Conservation (phyloP, 2,888 invertebrate genomes). For the Eupeodes luniger region DNA sequence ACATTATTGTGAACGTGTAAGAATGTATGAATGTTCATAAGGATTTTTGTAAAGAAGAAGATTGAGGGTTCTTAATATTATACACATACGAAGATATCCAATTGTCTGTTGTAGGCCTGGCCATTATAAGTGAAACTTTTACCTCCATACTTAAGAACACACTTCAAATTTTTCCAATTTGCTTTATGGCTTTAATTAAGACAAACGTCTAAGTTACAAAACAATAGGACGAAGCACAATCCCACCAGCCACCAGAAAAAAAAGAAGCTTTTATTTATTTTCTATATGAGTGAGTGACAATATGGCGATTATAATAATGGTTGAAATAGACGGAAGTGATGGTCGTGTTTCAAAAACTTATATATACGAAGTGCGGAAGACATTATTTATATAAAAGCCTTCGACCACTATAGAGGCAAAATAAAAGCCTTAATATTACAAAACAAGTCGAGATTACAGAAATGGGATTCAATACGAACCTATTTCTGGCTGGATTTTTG, state of each 20-base stretch:
- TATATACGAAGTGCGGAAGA: not conserved
- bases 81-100: not conserved
- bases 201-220: slow-evolving; percentile 4
- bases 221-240: not conserved
- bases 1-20: not conserved
- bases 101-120: not conserved
- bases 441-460: no score
- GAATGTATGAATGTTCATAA: not conserved
- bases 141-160: not conserved
- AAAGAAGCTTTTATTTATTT: slow-evolving; percentile 6
- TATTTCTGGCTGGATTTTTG: no score
- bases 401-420: not conserved
- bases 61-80: not conserved
- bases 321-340: not conserved
- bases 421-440: no score
- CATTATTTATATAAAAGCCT: no score
- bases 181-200: slow-evolving; percentile 19
- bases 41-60: not conserved
- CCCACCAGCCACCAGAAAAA: not conserved
- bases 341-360: not conserved
- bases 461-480: no score
- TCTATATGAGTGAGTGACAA: not conserved
- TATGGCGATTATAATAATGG: not conserved
- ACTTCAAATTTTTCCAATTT: slow-evolving; percentile 6
- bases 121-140: slow-evolving; percentile 27